Evolutionary conservation across 2,888 invertebrate species (phyloP).

Genomic region (Plebejus melissa): DNA sequence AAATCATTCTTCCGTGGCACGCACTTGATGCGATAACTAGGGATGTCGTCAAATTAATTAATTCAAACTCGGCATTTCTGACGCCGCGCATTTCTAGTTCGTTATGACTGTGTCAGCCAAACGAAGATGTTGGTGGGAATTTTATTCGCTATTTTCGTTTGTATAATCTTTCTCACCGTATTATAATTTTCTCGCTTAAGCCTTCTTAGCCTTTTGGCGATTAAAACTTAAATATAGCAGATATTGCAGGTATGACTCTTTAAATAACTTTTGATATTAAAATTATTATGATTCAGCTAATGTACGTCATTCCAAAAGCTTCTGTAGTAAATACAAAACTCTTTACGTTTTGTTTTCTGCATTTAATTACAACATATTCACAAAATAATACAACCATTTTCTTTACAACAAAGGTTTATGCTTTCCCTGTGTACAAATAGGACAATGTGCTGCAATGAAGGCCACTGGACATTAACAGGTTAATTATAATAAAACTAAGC

Average conservation of each 20-base stretch:
- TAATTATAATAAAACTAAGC: background rate
- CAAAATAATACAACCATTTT: background rate
- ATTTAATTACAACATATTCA: too few relatives aligned
- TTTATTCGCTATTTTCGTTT: conserved; percentile 20
- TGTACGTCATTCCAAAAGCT: too few relatives aligned
- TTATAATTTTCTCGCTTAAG: background rate
- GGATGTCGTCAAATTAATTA: conserved; percentile 49
- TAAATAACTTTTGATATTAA: too few relatives aligned
- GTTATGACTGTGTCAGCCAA: conserved; percentile 33
- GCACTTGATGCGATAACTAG: conserved; percentile 38
- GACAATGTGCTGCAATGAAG: background rate
- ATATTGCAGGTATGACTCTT: too few relatives aligned
- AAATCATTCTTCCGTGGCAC: conserved; percentile 20
- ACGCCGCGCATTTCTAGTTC: conserved; percentile 38
- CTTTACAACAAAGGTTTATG: background rate
- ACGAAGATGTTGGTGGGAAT: conserved; percentile 14
- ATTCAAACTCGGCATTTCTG: conserved; percentile 52
- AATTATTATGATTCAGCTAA: too few relatives aligned
- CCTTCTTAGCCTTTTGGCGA: background rate
- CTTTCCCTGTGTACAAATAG: background rate
- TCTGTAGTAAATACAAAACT: too few relatives aligned
- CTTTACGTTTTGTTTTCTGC: too few relatives aligned
- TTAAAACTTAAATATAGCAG: background rate
- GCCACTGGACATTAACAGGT: background rate
- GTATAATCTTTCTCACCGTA: background rate